Conservation (phyloP, 2,888 invertebrate species). For the Pilophorus perplexus region DNA sequence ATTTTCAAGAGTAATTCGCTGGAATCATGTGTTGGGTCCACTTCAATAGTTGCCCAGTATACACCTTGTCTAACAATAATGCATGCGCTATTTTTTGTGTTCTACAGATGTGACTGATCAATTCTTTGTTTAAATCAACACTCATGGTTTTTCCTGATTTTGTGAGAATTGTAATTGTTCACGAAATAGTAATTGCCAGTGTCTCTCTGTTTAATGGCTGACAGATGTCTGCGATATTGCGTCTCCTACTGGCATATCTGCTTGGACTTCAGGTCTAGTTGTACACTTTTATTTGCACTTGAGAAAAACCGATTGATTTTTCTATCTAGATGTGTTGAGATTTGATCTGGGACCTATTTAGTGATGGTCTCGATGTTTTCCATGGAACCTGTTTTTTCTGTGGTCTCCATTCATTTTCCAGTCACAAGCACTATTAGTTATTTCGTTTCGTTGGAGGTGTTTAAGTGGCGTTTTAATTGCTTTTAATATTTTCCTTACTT, state of each 20-base stretch:
- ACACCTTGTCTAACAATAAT: too few relatives aligned
- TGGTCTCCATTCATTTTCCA: constrained; percentile 9
- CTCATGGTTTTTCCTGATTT: constrained; percentile 5
- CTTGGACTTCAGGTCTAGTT: constrained; percentile 48
- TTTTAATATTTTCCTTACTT: background rate
- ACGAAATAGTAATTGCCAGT: constrained; percentile 42
- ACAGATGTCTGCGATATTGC: constrained; percentile 47
- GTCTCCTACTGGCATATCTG: constrained; percentile 47
- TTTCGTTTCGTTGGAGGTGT: constrained; percentile 9
- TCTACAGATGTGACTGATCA: constrained; percentile 20
- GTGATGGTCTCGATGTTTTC: background rate
- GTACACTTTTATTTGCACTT: constrained; percentile 30
- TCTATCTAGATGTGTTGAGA: constrained; percentile 31
- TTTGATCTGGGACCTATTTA: constrained; percentile 13
- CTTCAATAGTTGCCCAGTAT: too few relatives aligned
- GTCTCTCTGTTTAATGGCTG: constrained; percentile 45
- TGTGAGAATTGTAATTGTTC: constrained; percentile 25
- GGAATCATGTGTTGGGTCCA: too few relatives aligned
- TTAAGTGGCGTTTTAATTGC: constrained; percentile 8
- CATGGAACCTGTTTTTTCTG: background rate
- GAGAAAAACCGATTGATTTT: constrained; percentile 22
- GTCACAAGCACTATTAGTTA: constrained; percentile 15
- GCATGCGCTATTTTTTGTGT: background rate
- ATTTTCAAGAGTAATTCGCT: too few relatives aligned
- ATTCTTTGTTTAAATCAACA: background rate